Base-by-base conservation (phyloP, 2,113 vertebrate genomes). In the Tricholaema leucomelas region DNA sequence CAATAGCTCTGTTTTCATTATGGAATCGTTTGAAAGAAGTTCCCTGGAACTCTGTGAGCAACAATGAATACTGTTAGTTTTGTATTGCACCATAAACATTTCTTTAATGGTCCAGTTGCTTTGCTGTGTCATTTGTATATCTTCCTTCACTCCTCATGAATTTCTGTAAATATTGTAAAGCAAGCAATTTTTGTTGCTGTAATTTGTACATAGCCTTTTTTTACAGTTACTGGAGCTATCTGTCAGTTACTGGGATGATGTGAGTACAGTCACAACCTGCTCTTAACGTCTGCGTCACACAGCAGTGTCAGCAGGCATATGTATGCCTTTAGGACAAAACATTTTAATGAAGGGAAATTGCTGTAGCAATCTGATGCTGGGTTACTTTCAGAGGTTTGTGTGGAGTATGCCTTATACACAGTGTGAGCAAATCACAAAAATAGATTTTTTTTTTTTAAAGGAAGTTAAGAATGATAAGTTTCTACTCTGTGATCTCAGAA, bases 111-210 rank as follows among this genome's bases (percentile, higher is more conserved):
- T 36, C 78, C 5, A 6, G 30, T 72, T 78, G 58, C 44, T 86
- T 85, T 83, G 63, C 80, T 90, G 44, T 59, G 64, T 27, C 44
- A 24, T 19, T 19, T 18, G 10, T 59, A 25, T 50, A 11, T 66
- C 71, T 85, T 84, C 74, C 65, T 78, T 85, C 60, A 30, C 74
- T 90, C 21, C 55, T 69, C 6, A 1, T 28, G 55, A 69, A 73
- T 76, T 93, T 70, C 78, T 85, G 38, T 64, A 77, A 70, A 28
- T n/a, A 56, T 35, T 84, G 50, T 84, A 28, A 66, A 33, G 42
- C 40, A 48, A 77, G 60, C 25, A 60, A 12, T 25, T 85, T 81
- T 25, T 42, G 28, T 78, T 74, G 54, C 87, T 93, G 31, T 33
- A 38, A 35, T 38, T 52, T 38, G 33, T 54, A 14, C 11, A 5